These are phyloP conservation scores for Tetramorium parvispinum DNA, from an alignment of 1,140 invertebrate genomes.

Conservation along the genomic window DNA sequence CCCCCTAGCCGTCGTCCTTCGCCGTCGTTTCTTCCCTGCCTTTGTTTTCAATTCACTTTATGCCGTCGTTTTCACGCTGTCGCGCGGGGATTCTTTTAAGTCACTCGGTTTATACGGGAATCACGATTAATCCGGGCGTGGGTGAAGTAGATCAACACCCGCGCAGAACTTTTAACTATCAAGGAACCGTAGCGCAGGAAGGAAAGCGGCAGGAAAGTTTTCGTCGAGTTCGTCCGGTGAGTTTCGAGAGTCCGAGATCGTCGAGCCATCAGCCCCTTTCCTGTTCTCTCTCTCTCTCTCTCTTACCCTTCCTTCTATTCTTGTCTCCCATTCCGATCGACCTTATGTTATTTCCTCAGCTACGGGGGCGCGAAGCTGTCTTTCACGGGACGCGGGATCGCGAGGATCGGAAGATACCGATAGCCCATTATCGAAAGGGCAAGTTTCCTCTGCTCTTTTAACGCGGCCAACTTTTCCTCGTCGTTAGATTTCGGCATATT, in stretches of 20 bases:
- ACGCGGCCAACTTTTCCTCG: not conserved
- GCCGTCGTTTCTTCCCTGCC: not conserved
- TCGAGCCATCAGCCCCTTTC: constrained; percentile 73
- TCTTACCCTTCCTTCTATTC: not conserved
- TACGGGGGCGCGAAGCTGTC: not conserved
- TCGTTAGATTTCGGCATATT: constrained; percentile 16
- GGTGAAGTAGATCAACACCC: constrained; percentile 73
- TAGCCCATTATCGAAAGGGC: constrained; percentile 13
- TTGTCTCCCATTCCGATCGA: not conserved
- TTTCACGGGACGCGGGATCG: constrained; percentile 10
- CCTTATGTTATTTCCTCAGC: constrained; percentile 37
- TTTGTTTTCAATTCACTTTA: constrained; percentile 72
- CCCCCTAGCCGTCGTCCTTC: too few species aligned
- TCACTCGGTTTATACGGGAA: constrained; percentile 70
- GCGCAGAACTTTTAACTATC: constrained; percentile 73
- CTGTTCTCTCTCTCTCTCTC: constrained; percentile 19
- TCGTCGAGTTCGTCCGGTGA: constrained; percentile 68
- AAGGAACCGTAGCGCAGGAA: constrained; percentile 68
- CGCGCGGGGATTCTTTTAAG: constrained; percentile 62
- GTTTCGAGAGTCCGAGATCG: constrained; percentile 76
- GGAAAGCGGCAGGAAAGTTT: constrained; percentile 72
- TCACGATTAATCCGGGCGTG: constrained; percentile 73
- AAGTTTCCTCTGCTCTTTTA: not conserved
- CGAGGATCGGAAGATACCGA: constrained; percentile 39
- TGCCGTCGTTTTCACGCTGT: constrained; percentile 70